These are phyloP conservation scores for Drosophila lowei DNA, from an alignment of 1,140 invertebrate genomes.

Conservation along the genomic window DNA sequence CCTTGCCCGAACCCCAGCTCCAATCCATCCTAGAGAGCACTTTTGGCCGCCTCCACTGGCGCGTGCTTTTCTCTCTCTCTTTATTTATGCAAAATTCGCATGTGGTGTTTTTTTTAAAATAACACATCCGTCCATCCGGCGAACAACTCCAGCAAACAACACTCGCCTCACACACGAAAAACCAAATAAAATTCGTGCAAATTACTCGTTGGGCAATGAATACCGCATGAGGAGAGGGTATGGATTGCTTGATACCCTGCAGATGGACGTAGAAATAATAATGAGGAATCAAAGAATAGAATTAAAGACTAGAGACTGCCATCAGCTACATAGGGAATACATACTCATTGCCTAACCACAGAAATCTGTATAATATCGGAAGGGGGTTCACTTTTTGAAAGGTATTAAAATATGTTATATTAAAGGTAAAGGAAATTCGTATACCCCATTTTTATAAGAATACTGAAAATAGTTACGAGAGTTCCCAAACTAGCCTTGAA, in stretches of 20 bases:
- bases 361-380: too few species aligned
- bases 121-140: slow-evolving; percentile 7
- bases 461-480: too few species aligned
- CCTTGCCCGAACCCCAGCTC: background rate
- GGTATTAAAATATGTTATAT: too few species aligned
- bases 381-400: too few species aligned
- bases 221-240: slow-evolving; percentile 5
- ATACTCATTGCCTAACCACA: too few species aligned
- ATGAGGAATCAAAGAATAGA: too few species aligned
- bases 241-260: slow-evolving; percentile 16
- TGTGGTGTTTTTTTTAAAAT: slow-evolving; percentile 42
- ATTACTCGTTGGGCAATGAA: slow-evolving; percentile 53
- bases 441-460: too few species aligned
- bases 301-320: too few species aligned
- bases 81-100: slow-evolving; percentile 65
- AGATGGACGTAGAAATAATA: too few species aligned
- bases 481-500: too few species aligned
- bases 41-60: slow-evolving; percentile 23
- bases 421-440: too few species aligned
- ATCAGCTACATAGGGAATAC: too few species aligned
- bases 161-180: slow-evolving; percentile 9
- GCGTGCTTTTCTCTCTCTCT: slow-evolving; percentile 27
- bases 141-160: background rate
- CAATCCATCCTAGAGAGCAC: slow-evolving; percentile 1
- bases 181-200: slow-evolving; percentile 40